Conservation (phyloP, 2,888 invertebrate genomes). For the Mythimna loreyi region DNA sequence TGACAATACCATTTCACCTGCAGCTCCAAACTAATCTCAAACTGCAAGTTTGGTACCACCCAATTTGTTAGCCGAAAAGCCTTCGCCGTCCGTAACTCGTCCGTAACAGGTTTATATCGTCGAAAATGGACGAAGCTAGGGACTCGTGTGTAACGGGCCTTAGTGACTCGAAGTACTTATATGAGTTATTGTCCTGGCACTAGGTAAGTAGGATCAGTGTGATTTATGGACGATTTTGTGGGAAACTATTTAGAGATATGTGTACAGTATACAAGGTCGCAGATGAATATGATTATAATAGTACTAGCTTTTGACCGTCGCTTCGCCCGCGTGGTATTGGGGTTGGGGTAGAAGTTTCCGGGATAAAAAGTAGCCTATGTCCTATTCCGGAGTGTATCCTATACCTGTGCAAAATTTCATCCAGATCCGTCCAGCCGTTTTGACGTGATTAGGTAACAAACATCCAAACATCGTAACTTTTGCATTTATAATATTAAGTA, state of each 20-base stretch:
- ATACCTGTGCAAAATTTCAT: no score
- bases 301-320: no score
- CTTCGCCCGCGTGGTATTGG: no score
- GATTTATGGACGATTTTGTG: constrained; percentile 66
- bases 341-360: no score
- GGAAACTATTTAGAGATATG: constrained; percentile 35
- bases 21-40: constrained; percentile 36
- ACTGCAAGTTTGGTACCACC: constrained; percentile 20
- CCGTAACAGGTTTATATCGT: constrained; percentile 20
- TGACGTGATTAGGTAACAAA: no score
- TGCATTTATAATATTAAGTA: no score
- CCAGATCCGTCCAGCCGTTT: no score
- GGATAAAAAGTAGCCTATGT: no score
- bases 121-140: constrained; percentile 13
- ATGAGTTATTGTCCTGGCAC: constrained; percentile 79
- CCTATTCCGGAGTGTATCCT: no score
- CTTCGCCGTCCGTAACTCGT: constrained; percentile 6
- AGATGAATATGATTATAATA: background rate
- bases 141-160: constrained; percentile 37
- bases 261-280: constrained; percentile 6
- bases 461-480: no score
- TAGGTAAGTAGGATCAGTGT: constrained; percentile 78
- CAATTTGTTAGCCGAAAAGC: constrained; percentile 36
- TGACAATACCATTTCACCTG: constrained; percentile 33
- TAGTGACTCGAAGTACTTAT: constrained; percentile 54